Evolutionary conservation across 2,113 vertebrate genomes (phyloP).

Genomic region (Phyllopteryx taeniolatus): DNA sequence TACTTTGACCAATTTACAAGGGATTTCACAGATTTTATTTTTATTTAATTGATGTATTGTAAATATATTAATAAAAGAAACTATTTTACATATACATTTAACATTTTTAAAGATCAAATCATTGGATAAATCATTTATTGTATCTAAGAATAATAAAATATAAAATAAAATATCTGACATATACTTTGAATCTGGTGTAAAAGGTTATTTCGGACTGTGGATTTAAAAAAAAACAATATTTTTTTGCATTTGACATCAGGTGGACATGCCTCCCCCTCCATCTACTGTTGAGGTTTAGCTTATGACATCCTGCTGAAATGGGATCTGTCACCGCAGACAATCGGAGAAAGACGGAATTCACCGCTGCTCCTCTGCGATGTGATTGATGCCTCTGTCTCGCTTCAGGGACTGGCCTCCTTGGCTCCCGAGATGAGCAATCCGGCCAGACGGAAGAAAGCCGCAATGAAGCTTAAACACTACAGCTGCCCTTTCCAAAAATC

Average conservation of each 20-base stretch:
- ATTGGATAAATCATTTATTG: too few relatives aligned
- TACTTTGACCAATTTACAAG: too few relatives aligned
- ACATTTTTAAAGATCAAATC: too few relatives aligned
- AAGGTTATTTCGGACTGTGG: not conserved
- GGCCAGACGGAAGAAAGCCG: not conserved
- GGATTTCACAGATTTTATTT: too few relatives aligned
- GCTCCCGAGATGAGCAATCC: not conserved
- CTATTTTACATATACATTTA: too few relatives aligned
- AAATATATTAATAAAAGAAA: too few relatives aligned
- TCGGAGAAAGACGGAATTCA: slow-evolving; percentile 4
- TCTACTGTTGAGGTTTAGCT: slow-evolving; percentile 1
- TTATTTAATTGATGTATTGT: too few relatives aligned
- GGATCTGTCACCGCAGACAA: slow-evolving; percentile 10
- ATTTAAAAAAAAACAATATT: too few relatives aligned
- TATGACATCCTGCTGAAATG: slow-evolving; percentile 8
- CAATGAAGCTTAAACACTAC: not conserved
- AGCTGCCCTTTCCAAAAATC: not conserved
- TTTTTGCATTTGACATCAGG: not conserved
- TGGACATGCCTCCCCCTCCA: not conserved
- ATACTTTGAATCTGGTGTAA: too few relatives aligned
- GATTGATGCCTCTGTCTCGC: slow-evolving; percentile 33
- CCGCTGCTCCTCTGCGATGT: slow-evolving; percentile 19
- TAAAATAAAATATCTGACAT: not conserved
- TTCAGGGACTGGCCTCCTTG: slow-evolving; percentile 13
- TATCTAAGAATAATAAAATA: too few relatives aligned